Base-by-base conservation (phyloP, 2,113 vertebrate species). In the Candoia aspera region DNA sequence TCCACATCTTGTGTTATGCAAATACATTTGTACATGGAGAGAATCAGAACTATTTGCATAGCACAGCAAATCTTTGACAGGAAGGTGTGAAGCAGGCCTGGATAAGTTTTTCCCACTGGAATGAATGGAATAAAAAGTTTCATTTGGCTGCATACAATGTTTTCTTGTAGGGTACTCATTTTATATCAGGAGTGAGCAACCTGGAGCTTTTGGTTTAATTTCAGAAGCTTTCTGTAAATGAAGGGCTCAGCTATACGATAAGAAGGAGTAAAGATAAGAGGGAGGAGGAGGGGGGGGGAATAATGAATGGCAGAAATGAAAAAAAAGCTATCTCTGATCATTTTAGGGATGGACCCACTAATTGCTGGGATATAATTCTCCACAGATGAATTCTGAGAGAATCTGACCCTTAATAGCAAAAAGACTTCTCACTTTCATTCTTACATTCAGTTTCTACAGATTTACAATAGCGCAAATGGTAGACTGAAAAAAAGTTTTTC, bases 381-480 rank as follows among this genome's bases (percentile, higher is more conserved):
- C 21, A 53, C 46, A 85, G 73, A 37, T 37, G 29, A 29, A 53
- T 4, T 85, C 46, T 53, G 84, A 53, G 26, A 29, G 49, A 53
- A 85, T 24, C 23, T 85, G 26, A 23, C 33, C 24, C 24, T 24
- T 53, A 21, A 46, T 46, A 46, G 8, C 17, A 24, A 46, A 85
- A 53, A 11, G 33, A 23, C 3, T 64, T 89, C 42, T 49, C 13
- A 59, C 24, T 15, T 29, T 55, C 17, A 55, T 84, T 88, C 53
- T 91, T 93, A 92, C 87, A 15, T 93, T n/a, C 90, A 29, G 23
- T 24, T 87, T 85, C 55, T 93, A 92, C 93, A 97, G 97, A 91
- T 97, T 97, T 96, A 96, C 96, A 96, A 93, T 97, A 84, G 94
- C 96, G 94, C 96, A 96, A 88, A 97, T 95, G 92, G 86, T 96